These are phyloP conservation scores for Loriculus beryllinus DNA, from an alignment of 2,797 vertebrate species.

Conservation along the genomic window DNA sequence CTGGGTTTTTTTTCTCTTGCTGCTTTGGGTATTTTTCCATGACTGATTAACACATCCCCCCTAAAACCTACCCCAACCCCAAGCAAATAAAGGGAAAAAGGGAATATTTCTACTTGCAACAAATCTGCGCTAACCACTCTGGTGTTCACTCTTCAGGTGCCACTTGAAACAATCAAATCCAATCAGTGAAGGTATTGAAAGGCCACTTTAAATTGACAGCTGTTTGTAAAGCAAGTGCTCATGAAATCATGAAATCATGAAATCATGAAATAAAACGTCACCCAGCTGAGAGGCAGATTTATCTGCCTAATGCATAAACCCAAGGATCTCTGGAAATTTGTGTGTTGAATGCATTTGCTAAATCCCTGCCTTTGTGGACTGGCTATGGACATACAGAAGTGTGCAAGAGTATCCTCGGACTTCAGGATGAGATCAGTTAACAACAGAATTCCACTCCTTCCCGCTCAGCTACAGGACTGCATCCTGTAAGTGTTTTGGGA, in stretches of 20 bases:
- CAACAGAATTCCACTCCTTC: not conserved
- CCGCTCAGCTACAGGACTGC: not conserved
- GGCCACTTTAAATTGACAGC: not conserved
- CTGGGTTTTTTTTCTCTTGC: not conserved
- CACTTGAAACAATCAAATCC: not conserved
- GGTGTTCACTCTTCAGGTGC: not conserved
- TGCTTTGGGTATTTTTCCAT: not conserved
- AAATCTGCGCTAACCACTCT: not conserved
- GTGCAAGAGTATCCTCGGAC: not conserved
- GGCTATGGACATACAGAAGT: not conserved
- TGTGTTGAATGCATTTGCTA: not conserved
- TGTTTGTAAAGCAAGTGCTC: not conserved
- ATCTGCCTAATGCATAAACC: not conserved
- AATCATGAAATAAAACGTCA: not conserved
- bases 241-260: not conserved
- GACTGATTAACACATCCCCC: not conserved
- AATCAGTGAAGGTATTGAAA: not conserved
- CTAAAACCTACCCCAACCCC: not conserved
- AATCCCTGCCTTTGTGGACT: not conserved
- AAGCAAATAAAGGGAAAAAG: not conserved
- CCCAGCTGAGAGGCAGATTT: not conserved
- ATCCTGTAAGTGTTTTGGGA: not conserved
- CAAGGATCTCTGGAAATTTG: not conserved
- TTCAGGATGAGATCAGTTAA: not conserved
- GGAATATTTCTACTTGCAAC: not conserved